Conservation (phyloP, 2,113 vertebrate genomes). For the Mus pahari region DNA sequence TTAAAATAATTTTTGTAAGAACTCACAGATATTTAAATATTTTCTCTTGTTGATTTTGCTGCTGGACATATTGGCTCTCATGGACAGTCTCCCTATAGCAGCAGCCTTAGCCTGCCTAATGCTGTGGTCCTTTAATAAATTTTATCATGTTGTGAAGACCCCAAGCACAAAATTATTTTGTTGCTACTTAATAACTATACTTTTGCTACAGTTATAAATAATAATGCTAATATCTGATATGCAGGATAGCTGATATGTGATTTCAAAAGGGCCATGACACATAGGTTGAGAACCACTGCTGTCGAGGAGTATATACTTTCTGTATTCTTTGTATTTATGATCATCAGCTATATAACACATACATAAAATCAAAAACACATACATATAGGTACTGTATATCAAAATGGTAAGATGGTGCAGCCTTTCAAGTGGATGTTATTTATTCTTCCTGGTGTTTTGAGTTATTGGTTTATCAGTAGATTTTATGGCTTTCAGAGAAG, state of each 20-base stretch:
- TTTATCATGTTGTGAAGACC: not conserved
- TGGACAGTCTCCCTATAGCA: not conserved
- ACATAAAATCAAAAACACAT: not conserved
- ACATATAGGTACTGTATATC: not conserved
- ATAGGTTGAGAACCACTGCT: not conserved
- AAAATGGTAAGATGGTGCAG: not conserved
- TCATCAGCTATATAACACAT: not conserved
- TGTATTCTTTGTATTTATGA: not conserved
- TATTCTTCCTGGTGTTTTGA: not conserved
- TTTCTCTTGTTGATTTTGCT: not conserved
- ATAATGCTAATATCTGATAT: not conserved
- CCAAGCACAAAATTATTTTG: not conserved
- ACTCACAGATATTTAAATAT: not conserved
- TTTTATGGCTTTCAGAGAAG: not conserved
- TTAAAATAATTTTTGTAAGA: not conserved
- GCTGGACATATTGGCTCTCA: not conserved
- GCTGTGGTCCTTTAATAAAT: not conserved
- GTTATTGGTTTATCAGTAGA: not conserved
- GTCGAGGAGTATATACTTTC: not conserved
- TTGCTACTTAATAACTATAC: not conserved
- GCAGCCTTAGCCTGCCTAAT: not conserved
- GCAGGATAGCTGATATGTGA: not conserved
- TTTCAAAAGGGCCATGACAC: not conserved
- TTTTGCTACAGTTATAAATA: not conserved
- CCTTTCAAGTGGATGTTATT: not conserved